Evolutionary conservation across 1,140 invertebrate genomes (phyloP).

Genomic region (Drosophila ananassae): DNA sequence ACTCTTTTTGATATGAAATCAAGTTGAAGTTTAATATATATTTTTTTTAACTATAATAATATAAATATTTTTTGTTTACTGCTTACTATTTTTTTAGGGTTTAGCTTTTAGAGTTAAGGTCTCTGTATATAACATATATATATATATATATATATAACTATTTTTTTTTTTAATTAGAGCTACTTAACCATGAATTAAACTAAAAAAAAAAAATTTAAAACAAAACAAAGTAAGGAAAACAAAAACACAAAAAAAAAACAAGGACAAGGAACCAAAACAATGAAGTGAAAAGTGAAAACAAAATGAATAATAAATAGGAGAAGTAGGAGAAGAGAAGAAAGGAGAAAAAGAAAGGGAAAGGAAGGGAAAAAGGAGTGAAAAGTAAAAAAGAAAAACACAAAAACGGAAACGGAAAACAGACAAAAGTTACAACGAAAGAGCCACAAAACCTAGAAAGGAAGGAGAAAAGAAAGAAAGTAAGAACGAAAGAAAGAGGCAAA

Average conservation of each 20-base stretch:
- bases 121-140: conserved; percentile 27
- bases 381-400: conserved; percentile 17
- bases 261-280: conserved; percentile 41
- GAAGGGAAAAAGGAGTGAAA: conserved; percentile 23
- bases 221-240: too few species aligned
- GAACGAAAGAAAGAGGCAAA: conserved; percentile 2
- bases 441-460: conserved; percentile 27
- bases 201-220: conserved; percentile 17
- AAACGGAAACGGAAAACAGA: conserved; percentile 43
- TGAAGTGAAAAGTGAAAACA: conserved; percentile 39
- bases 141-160: conserved; percentile 16
- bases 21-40: conserved; percentile 30
- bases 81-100: conserved; percentile 9
- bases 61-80: neutral
- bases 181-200: conserved; percentile 64
- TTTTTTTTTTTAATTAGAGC: conserved; percentile 16
- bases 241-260: conserved; percentile 30
- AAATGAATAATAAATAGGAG: conserved; percentile 31
- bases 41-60: neutral
- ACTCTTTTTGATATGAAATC: conserved; percentile 8
- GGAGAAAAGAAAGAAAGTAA: conserved; percentile 4
- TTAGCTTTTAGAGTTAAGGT: conserved; percentile 23
- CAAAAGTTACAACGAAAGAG: conserved; percentile 51
- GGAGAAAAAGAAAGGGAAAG: conserved; percentile 19
- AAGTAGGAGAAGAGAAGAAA: conserved; percentile 16